These are phyloP conservation scores for Ameiurus melas DNA, from an alignment of 2,113 vertebrate genomes.

Conservation along the genomic window DNA sequence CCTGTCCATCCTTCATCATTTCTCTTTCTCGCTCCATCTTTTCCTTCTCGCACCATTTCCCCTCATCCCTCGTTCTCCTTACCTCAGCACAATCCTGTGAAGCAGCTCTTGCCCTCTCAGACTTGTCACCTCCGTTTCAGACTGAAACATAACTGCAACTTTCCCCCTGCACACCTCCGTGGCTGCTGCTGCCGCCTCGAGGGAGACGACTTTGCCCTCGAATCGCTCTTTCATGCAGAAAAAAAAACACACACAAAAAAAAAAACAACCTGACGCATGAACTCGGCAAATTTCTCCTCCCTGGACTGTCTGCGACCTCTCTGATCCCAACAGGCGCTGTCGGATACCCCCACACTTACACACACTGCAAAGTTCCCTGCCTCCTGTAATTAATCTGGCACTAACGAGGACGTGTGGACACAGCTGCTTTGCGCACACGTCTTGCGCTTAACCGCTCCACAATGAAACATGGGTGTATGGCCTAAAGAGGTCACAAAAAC, in stretches of 20 bases:
- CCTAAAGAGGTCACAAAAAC: not conserved
- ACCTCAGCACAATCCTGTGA: slow-evolving; percentile 9
- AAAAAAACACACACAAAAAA: too few species aligned
- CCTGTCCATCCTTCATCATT: slow-evolving; percentile 38
- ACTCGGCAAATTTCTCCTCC: slow-evolving; percentile 49
- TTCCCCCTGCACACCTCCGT: not conserved
- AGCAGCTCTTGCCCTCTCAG: slow-evolving; percentile 12
- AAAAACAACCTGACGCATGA: not conserved
- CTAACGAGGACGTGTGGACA: slow-evolving; percentile 56
- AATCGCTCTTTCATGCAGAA: slow-evolving; percentile 40
- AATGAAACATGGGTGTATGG: not conserved
- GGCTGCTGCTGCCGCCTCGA: slow-evolving; percentile 18
- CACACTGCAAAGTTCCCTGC: slow-evolving; percentile 5
- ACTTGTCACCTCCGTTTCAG: slow-evolving; percentile 30
- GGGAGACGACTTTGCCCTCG: slow-evolving; percentile 5
- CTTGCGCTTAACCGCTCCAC: not conserved
- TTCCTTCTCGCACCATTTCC: not conserved
- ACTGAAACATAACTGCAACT: slow-evolving; percentile 9
- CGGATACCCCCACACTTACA: slow-evolving; percentile 31
- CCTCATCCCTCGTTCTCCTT: not conserved
- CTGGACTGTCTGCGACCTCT: slow-evolving; percentile 40
- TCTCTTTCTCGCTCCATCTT: not conserved
- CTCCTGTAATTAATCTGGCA: slow-evolving; percentile 54
- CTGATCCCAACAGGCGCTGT: slow-evolving; percentile 39
- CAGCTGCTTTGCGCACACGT: slow-evolving; percentile 54